These are phyloP conservation scores for Liodrosophila aerea DNA, from an alignment of 2,888 invertebrate species.

Conservation along the genomic window DNA sequence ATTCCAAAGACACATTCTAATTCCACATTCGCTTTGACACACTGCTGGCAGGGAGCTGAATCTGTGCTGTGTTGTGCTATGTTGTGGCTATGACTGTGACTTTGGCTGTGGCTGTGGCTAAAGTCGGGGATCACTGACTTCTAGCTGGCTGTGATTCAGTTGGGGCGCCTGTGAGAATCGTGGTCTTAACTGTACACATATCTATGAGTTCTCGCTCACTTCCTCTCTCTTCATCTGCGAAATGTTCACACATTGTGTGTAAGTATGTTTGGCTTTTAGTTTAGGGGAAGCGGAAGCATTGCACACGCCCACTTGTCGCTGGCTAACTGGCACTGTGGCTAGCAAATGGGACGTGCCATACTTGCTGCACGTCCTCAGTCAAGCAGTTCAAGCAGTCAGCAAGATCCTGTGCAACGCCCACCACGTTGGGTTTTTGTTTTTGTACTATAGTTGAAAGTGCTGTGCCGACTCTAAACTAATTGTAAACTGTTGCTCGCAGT, in stretches of 20 bases:
- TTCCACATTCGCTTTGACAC: constrained; percentile 72
- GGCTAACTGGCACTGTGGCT: constrained; percentile 48
- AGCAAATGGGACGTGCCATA: constrained; percentile 50
- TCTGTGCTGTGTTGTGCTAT: no score
- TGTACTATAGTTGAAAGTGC: constrained; percentile 70
- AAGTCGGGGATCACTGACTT: constrained; percentile 42
- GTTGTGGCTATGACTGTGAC: constrained; percentile 12
- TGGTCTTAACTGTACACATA: constrained; percentile 67
- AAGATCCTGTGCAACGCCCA: constrained; percentile 53
- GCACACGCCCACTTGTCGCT: constrained; percentile 70
- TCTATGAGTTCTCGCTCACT: constrained; percentile 25
- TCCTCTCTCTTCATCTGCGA: constrained; percentile 2
- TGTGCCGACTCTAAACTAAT: constrained; percentile 63
- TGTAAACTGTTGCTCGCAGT: constrained; percentile 75
- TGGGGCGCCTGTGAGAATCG: constrained; percentile 60
- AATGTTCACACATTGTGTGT: constrained; percentile 33
- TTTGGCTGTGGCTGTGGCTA: not conserved
- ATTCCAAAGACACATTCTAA: constrained; percentile 79
- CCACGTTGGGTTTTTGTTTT: constrained; percentile 30
- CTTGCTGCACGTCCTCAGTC: constrained; percentile 20
- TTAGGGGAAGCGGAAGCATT: constrained; percentile 72
- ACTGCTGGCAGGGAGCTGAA: constrained; percentile 51
- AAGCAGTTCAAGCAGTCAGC: constrained; percentile 19
- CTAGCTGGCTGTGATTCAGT: constrained; percentile 51
- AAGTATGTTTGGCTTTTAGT: constrained; percentile 38